Conservation (phyloP, 2,888 invertebrate species). For the Agrotis segetum region DNA sequence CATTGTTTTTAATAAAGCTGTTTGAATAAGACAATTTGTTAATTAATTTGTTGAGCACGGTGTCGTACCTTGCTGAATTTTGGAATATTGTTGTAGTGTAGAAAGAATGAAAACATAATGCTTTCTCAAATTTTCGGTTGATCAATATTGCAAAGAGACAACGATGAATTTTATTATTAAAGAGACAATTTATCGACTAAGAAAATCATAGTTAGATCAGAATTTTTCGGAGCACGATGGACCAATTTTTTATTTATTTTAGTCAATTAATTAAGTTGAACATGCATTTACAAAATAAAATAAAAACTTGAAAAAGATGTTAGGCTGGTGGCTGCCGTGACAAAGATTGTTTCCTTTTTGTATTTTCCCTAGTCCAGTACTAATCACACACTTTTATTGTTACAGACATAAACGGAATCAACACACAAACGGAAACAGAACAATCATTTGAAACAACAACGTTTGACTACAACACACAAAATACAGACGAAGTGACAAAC, state of each 20-base stretch:
- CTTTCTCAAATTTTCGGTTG: neutral
- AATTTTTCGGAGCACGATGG: too few relatives aligned
- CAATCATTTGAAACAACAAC: constrained; percentile 64
- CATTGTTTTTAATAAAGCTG: neutral
- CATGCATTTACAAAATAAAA: too few relatives aligned
- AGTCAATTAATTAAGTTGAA: too few relatives aligned
- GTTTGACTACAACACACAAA: constrained; percentile 54
- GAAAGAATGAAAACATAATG: neutral
- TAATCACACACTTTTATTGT: constrained; percentile 58
- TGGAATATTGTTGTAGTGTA: neutral
- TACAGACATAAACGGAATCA: constrained; percentile 78
- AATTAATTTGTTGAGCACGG: too few relatives aligned
- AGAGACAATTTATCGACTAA: neutral
- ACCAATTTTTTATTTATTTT: too few relatives aligned
- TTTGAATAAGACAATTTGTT: neutral
- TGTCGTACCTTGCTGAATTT: neutral
- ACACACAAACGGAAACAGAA: constrained; percentile 68
- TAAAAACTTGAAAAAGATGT: too few relatives aligned
- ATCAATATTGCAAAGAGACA: neutral
- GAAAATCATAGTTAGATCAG: neutral
- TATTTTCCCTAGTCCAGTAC: too few relatives aligned
- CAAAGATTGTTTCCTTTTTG: too few relatives aligned
- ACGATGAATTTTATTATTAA: neutral
- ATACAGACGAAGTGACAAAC: constrained; percentile 57
- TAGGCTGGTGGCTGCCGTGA: too few relatives aligned